phyloP scores from a whole-genome alignment of 1,140 invertebrate genomes.

The Adoxophyes honmai region DNA sequence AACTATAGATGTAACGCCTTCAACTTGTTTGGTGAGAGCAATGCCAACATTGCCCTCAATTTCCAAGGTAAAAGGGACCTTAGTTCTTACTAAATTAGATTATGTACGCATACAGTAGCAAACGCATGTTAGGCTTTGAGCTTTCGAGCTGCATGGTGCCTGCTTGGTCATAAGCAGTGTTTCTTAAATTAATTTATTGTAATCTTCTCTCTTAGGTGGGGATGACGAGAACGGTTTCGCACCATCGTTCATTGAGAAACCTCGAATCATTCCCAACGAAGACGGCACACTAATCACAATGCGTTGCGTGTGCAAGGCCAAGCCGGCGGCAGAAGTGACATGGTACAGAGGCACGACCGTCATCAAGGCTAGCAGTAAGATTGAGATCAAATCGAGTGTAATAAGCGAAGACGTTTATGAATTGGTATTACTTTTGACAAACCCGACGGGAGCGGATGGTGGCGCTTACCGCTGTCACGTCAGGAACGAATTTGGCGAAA shows the following conservation, averaged over 20 bases:
- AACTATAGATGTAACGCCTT: slow-evolving; percentile 99
- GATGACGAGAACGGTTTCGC: slow-evolving; percentile 93
- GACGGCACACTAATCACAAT: slow-evolving; percentile 96
- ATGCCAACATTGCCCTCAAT: slow-evolving; percentile 99
- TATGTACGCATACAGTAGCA: slow-evolving; percentile 74
- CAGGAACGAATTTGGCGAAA: slow-evolving; percentile 97
- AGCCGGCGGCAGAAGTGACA: slow-evolving; percentile 91
- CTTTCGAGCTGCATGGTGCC: slow-evolving; percentile 58
- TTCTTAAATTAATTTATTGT: not conserved
- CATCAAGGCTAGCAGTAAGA: slow-evolving; percentile 91
- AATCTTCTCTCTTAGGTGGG: slow-evolving; percentile 81
- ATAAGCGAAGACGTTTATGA: slow-evolving; percentile 93
- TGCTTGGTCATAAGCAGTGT: not conserved
- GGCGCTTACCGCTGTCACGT: slow-evolving; percentile 98
- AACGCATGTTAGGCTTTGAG: slow-evolving; percentile 56
- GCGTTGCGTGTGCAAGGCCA: slow-evolving; percentile 96
- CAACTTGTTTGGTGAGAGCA: slow-evolving; percentile 98
- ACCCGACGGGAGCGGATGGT: slow-evolving; percentile 95
- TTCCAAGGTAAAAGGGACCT: slow-evolving; percentile 91
- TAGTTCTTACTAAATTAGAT: slow-evolving; percentile 10
- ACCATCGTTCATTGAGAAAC: slow-evolving; percentile 97
- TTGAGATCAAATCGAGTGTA: slow-evolving; percentile 86
- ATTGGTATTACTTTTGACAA: slow-evolving; percentile 87
- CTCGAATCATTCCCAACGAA: slow-evolving; percentile 98
- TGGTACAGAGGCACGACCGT: slow-evolving; percentile 93